phyloP scores from a whole-genome alignment of 2,113 vertebrate genomes.

The Laticauda colubrina region DNA sequence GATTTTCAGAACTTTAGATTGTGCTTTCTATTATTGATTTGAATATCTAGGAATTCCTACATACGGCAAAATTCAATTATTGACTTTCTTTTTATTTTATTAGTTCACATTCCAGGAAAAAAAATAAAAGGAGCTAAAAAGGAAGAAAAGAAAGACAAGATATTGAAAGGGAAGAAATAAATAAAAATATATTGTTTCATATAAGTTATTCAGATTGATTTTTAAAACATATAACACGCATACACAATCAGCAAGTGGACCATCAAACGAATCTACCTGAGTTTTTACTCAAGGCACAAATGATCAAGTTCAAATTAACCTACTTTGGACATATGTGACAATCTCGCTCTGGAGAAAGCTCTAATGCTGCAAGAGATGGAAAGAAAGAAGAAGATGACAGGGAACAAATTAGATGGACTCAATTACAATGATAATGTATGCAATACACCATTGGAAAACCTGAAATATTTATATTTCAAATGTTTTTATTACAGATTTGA shows the following conservation, averaged over 20 bases:
- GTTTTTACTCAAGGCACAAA: neutral
- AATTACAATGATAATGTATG: neutral
- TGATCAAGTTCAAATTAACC: neutral
- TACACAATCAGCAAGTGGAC: neutral
- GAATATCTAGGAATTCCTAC: neutral
- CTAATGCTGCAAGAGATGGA: neutral
- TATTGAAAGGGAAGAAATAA: neutral
- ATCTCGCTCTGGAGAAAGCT: neutral
- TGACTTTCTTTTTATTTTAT: neutral
- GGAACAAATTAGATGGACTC: neutral
- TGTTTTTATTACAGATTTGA: neutral
- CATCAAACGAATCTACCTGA: neutral
- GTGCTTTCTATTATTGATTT: neutral
- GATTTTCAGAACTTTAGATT: neutral
- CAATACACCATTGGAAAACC: neutral
- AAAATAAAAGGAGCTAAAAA: neutral
- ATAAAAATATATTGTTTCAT: neutral
- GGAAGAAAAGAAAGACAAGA: neutral
- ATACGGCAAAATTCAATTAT: neutral
- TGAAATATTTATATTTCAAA: neutral
- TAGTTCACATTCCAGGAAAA: neutral
- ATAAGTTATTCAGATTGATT: neutral
- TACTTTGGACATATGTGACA: neutral
- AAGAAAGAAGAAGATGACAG: neutral
- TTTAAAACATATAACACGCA: neutral